phyloP scores from a whole-genome alignment of 2,797 vertebrate genomes.

The Onychomys leucogaster region DNA sequence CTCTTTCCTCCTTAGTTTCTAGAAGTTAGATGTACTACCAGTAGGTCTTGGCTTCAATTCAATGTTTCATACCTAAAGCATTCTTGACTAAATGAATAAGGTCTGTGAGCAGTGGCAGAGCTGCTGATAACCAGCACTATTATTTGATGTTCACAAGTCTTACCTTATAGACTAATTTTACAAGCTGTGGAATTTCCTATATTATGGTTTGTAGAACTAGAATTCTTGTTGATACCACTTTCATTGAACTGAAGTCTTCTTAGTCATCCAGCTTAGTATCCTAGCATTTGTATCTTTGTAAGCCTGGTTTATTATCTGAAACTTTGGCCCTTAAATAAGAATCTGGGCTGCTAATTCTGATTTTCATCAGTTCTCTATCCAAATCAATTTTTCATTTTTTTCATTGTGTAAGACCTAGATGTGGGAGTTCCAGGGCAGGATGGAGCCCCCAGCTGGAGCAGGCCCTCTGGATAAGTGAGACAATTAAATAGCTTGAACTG shows the following conservation, averaged over 20 bases:
- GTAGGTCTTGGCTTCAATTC: not conserved
- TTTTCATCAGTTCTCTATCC: slow-evolving; percentile 1
- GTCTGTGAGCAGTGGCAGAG: not conserved
- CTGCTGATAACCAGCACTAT: not conserved
- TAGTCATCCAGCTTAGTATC: not conserved
- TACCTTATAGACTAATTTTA: not conserved
- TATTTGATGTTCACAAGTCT: slow-evolving; percentile 24
- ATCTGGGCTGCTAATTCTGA: not conserved
- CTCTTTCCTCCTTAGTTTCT: not conserved
- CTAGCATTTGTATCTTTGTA: slow-evolving; percentile 39
- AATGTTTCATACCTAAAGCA: not conserved
- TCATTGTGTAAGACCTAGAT: not conserved
- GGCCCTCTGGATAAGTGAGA: too few species aligned
- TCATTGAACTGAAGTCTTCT: slow-evolving; percentile 9
- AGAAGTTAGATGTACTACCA: not conserved
- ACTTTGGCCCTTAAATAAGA: not conserved
- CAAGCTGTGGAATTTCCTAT: not conserved
- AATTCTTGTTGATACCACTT: not conserved
- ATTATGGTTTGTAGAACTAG: not conserved
- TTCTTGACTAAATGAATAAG: slow-evolving; percentile 13
- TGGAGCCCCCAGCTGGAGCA: too few species aligned
- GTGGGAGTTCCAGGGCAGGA: too few species aligned
- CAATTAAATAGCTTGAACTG: too few species aligned
- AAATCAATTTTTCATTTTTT: slow-evolving; percentile 50
- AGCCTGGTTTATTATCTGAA: not conserved